Evolutionary conservation across 2,888 invertebrate species (phyloP).

Genomic region (Seira sanloemensis): DNA sequence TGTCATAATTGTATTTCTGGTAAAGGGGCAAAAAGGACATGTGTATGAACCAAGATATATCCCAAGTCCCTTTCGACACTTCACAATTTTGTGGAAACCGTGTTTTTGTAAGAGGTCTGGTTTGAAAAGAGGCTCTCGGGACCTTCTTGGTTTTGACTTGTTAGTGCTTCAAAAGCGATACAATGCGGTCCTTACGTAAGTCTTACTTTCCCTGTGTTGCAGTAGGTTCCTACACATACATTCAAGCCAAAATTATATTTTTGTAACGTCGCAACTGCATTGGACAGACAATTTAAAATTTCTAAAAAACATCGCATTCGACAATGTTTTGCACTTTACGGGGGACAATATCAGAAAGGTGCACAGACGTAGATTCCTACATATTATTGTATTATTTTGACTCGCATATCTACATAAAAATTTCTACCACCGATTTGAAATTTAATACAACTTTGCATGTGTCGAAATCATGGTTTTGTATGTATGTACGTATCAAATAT

Average conservation of each 20-base stretch:
- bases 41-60: not conserved
- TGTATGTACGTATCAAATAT: not conserved
- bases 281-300: not conserved
- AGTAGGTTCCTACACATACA: not conserved
- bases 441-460: no score
- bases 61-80: not conserved
- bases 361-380: not conserved
- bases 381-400: not conserved
- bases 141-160: constrained; percentile 26
- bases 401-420: not conserved
- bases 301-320: no score
- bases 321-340: not conserved
- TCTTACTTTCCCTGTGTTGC: not conserved
- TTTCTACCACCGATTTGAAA: no score
- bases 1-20: not conserved
- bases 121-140: not conserved
- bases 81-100: not conserved
- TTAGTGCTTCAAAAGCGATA: not conserved
- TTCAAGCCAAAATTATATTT: not conserved
- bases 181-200: not conserved
- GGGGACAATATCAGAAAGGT: not conserved
- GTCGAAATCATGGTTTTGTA: not conserved
- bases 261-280: not conserved
- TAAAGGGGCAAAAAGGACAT: not conserved
- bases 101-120: constrained; percentile 17